Evolutionary conservation across 2,888 invertebrate species (phyloP), one percentile per base, ranked within the genome.

Genomic region (Ectemnius continuus): DNA sequence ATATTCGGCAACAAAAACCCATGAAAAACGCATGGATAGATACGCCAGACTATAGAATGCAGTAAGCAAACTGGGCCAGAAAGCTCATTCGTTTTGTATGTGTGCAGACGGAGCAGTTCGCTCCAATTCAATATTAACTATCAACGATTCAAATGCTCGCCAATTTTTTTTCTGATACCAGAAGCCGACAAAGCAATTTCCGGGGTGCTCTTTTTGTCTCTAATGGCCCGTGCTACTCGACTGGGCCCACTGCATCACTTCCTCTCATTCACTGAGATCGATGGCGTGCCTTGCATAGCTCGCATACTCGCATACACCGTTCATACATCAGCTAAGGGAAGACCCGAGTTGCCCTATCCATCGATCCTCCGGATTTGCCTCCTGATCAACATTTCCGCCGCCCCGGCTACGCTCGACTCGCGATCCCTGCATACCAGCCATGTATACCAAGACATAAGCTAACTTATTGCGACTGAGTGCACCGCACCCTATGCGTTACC

Each of bases 221-320:
- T 47, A 13, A 18, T 61, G 23, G 62, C 73, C 65, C 70, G 28
- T 52, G 52, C 60, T 52, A 57, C 13, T 58, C 62, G 45, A 14
- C 52, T 52, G 52, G 5, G 36, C 46, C 11, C 16, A 46, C 47
- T 45, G 18, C 36, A 57, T 20, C 46, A 36, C 8, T 65, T 13
- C 8, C 56, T 47, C 52, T 28, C 57, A n/a, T 46, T 65, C 59
- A 61, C 66, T 62, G 70, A 77, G 80, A 83, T 83, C 71, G 73
- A 67, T 59, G 28, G 58, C 77, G 71, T 68, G 70, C 80, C 67
- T 61, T 60, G 67, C 68, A 57, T 59, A 75, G 58, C 68, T 70
- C 77, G 66, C 77, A 69, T 76, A 66, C 70, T 76, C 67, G 61
- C 70, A 73, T 76, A 65, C 65, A 52, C 28, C 69, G 65, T 64